Evolutionary conservation across 1,140 invertebrate genomes (phyloP), one percentile per base, ranked within the genome.

Genomic region (Drosophila rhopaloa): DNA sequence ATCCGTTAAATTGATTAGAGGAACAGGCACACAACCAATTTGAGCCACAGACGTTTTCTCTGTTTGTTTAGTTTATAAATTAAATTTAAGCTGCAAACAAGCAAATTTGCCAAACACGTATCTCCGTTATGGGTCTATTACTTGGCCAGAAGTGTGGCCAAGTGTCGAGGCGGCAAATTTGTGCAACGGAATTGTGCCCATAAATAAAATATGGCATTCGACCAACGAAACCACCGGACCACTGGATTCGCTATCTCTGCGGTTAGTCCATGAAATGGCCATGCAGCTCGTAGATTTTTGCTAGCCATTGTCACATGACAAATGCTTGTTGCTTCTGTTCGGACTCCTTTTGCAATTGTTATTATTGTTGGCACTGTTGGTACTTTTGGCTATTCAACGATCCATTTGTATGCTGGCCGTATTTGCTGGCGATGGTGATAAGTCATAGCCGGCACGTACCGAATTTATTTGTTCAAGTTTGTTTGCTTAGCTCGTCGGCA

Each of bases 391-490:
- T 41, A 63, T 58, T 65, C 67, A 68, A 48, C 67, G 58, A 43
- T n/a, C 53, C 81, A 84, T 84, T 84, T 84, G 67, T 84, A 84
- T 84, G 63, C 81, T 29, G 50, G 24, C 58, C 46, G 43, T 41
- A 66, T 38, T 56, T 55, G 48, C 43, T 48, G 41, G 48, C 58
- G 37, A 63, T 46, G 75, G 48, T 76, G 38, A 88, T 88, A 88
- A 88, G 63, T 88, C 85, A 83, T 88, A 76, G 76, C 59, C 32
- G 56, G 76, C 83, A 88, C 83, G 79, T 88, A 67, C 58, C 50
- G 71, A 89, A 88, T 89, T 77, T 83, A 83, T 89, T 77, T 88
- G 75, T 75, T 76, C 57, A 81, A 85, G 68, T 88, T 82, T 48
- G 59, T 81, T 67, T 74, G 53, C 61, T 67, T 54, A 62, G 75